Evolutionary conservation across 2,888 invertebrate genomes (phyloP).

Genomic region (Agrochola lota): DNA sequence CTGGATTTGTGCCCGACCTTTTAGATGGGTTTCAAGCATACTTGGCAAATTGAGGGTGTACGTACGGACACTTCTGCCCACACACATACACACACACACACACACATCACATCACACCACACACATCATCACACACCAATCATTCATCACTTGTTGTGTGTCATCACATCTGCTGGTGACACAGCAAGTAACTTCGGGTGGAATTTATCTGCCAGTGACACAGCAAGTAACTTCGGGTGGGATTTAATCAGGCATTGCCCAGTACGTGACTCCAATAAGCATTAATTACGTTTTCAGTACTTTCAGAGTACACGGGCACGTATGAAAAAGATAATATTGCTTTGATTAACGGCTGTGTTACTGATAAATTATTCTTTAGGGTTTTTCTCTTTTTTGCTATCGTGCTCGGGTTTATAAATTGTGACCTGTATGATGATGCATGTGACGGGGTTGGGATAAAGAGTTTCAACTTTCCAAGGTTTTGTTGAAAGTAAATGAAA

Average conservation of each 20-base stretch:
- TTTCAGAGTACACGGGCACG: constrained; percentile 69
- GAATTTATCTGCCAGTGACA: constrained; percentile 36
- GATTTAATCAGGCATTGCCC: constrained; percentile 60
- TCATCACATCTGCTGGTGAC: too few relatives aligned
- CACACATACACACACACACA: too few relatives aligned
- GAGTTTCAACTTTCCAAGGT: background rate
- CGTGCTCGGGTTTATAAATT: constrained; percentile 19
- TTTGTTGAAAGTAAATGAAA: background rate
- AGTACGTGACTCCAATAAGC: constrained; percentile 74
- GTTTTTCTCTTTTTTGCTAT: constrained; percentile 26
- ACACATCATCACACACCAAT: too few relatives aligned
- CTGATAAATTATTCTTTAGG: constrained; percentile 58
- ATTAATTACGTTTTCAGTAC: constrained; percentile 76
- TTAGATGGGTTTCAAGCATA: background rate
- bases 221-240: constrained; percentile 50
- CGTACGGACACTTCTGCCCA: too few relatives aligned
- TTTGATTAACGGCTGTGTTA: constrained; percentile 70
- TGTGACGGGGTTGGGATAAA: background rate
- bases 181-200: too few relatives aligned
- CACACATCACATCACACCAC: too few relatives aligned
- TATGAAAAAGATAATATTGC: constrained; percentile 73
- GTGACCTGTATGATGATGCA: constrained; percentile 17
- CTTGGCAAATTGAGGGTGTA: background rate
- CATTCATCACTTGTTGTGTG: too few relatives aligned
- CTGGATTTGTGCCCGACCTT: background rate